Conservation (phyloP, 2,888 invertebrate species). For the Morinoia aosen region DNA sequence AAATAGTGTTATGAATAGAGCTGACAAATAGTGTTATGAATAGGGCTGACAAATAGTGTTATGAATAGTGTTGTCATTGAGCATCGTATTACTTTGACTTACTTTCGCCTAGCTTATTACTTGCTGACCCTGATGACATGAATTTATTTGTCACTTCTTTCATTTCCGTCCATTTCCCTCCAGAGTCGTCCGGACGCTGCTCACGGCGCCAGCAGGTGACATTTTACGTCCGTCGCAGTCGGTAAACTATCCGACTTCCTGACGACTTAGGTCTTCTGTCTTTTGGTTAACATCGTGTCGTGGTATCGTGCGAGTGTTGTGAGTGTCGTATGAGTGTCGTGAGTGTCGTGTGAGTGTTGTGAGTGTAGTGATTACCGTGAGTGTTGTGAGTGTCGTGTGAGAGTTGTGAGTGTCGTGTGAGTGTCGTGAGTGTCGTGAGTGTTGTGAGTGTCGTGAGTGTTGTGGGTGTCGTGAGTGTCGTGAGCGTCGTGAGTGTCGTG, state of each 20-base stretch:
- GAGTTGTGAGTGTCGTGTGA: neutral
- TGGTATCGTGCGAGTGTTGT: neutral
- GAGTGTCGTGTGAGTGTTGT: neutral
- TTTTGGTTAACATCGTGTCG: neutral
- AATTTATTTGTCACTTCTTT: neutral
- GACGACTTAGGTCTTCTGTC: neutral
- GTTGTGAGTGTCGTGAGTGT: neutral
- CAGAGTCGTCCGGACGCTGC: neutral
- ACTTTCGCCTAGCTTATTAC: neutral
- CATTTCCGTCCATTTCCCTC: neutral
- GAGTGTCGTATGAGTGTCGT: neutral
- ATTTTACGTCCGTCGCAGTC: neutral
- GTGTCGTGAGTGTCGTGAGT: neutral
- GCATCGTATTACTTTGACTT: too few species aligned
- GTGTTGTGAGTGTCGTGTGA: neutral
- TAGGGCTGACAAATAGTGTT: too few species aligned
- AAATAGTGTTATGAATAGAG: too few species aligned
- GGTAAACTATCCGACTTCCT: neutral
- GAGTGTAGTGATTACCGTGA: neutral
- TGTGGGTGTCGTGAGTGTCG: neutral
- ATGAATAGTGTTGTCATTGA: too few species aligned
- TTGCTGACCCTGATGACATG: neutral
- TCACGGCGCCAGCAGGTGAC: neutral
- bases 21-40: too few species aligned
- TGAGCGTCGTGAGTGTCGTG: too few species aligned